Evolutionary conservation across 2,113 vertebrate genomes (phyloP), one percentile per base, ranked within the genome.

Genomic region (Rattus rattus): DNA sequence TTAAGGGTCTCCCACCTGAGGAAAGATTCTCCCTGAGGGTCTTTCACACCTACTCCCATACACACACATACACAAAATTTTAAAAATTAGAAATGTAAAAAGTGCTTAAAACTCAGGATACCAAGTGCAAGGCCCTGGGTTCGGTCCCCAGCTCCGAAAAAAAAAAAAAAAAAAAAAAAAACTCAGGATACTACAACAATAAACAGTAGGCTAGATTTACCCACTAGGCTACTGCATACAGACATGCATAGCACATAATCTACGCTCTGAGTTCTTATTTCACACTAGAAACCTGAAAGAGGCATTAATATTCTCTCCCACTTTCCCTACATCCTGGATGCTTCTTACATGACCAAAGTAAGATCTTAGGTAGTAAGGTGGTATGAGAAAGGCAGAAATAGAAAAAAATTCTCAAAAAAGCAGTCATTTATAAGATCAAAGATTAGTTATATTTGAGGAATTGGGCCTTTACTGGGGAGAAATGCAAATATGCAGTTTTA

Each of bases 271-370:
- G 87, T 70, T 83, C 39, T 92, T 83, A 16, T 61, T 63, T 91
- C 52, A 81, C 26, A 91, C 43, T 4, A 28, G n/a, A 86, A 93
- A 69, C 30, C 43, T 69, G 3, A 43, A 91, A 94, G 91, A 7
- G 47, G 4, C 79, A 95, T 61, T 79, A 81, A 33, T 63, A 20
- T 96, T 91, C 43, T 94, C 59, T 91, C n/a, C 39, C 39, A 59
- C 2, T 39, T 93, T 95, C 28, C 26, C 14, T 43, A 2, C 30
- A 80, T 56, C 79, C 36, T 70, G 4, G 59, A 92, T 96, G 47
- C n/a, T 92, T 93, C 79, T 95, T 88, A 94, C 95, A 90, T 56
- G 76, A 88, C 87, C 28, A 96, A 91, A 56, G 43, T 16, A 87
- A 87, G 24, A 92, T 86, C 91, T 72, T 67, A 79, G 39, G 56